A percentile compares a stretch with the other conserved stretches of the same genome.
Conservation (phyloP, 2,113 vertebrate genomes). For the Ceyx cyanopectus region DNA sequence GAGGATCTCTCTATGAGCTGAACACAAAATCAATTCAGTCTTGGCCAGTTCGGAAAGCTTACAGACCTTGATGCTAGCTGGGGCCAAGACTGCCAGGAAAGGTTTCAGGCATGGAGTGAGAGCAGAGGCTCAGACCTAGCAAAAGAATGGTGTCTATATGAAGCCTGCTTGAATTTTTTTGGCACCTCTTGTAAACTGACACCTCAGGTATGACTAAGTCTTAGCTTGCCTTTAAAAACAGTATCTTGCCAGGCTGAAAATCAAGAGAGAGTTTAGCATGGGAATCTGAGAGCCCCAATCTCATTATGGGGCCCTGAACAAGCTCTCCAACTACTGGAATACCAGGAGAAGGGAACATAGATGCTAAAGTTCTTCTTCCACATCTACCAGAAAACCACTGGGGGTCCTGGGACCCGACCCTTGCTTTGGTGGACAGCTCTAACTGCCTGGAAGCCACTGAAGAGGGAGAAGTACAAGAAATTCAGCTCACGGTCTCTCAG, state of each 20-base stretch:
- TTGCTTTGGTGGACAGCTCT: not conserved
- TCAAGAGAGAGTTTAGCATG: not conserved
- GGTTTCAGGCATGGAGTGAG: accelerated
- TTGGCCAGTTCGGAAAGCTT: not conserved
- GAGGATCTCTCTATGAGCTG: not conserved
- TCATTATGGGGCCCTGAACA: not conserved
- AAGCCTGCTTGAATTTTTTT: not conserved
- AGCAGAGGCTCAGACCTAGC: not conserved
- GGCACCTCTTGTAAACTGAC: not conserved
- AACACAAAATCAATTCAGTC: not conserved
- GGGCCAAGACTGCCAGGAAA: not conserved
- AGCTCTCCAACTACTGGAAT: not conserved
- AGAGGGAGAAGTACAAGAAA: not conserved
- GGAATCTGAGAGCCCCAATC: not conserved
- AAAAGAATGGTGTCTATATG: not conserved
- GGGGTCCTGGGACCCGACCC: accelerated
- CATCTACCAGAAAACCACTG: not conserved
- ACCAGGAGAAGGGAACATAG: not conserved
- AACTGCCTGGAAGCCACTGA: not conserved
- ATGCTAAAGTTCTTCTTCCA: not conserved
- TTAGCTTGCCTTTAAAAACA: not conserved
- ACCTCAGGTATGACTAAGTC: not conserved
- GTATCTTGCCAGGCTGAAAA: not conserved
- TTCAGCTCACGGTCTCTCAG: not conserved
- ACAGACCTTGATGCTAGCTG: not conserved